Evolutionary conservation across 1,140 invertebrate species (phyloP).

Genomic region (Drosophila navojoa): DNA sequence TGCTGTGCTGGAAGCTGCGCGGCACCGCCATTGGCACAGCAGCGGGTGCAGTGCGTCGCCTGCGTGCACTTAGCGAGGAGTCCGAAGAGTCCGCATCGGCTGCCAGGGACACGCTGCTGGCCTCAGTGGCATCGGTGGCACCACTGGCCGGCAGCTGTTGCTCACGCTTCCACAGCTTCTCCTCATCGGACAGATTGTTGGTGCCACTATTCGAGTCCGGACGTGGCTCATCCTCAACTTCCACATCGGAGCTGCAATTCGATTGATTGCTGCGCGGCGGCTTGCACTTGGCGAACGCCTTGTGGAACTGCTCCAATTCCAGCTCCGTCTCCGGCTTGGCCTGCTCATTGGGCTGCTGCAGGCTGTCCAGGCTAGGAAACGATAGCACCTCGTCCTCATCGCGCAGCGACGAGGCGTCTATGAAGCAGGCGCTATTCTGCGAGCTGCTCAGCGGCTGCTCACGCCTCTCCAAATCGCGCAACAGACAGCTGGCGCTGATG

Average conservation of each 20-base stretch:
- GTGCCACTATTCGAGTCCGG: conserved; percentile 51
- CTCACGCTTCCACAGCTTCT: conserved; percentile 81
- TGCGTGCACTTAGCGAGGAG: conserved; percentile 82
- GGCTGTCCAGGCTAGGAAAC: conserved; percentile 69
- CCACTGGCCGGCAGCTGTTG: conserved; percentile 38
- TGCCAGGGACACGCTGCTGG: conserved; percentile 38
- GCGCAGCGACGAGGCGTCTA: conserved; percentile 89
- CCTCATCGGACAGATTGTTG: conserved; percentile 83
- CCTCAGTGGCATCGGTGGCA: conserved; percentile 41
- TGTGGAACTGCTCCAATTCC: conserved; percentile 78
- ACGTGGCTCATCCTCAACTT: conserved; percentile 39
- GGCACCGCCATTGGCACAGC: conserved; percentile 66
- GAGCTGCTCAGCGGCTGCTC: conserved; percentile 63
- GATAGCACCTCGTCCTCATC: conserved; percentile 86
- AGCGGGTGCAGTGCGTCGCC: conserved; percentile 82
- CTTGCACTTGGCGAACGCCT: conserved; percentile 79
- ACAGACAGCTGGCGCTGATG: conserved; percentile 62
- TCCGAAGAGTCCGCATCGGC: conserved; percentile 62
- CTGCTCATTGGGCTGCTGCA: conserved; percentile 24
- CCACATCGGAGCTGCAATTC: conserved; percentile 49
- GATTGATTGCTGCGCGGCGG: conserved; percentile 30
- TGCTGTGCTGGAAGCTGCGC: conserved; percentile 84
- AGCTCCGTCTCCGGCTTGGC: conserved; percentile 26
- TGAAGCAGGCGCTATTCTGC: conserved; percentile 86
- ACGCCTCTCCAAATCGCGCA: conserved; percentile 74